These are phyloP conservation scores for Drosophila anomelani DNA, from an alignment of 2,888 invertebrate genomes.

Conservation along the genomic window DNA sequence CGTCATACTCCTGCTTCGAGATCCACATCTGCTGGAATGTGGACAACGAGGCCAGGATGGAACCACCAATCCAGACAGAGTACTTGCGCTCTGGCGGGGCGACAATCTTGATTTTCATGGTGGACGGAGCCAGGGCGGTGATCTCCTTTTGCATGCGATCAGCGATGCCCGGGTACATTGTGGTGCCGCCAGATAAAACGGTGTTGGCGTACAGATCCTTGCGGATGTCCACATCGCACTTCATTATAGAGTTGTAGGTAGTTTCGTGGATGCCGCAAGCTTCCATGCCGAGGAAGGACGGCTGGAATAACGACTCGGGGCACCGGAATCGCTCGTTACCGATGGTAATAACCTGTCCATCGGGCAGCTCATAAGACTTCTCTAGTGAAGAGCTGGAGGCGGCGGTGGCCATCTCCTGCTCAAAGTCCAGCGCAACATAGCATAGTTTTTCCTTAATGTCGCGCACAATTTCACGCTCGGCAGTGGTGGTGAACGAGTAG, in stretches of 20 bases:
- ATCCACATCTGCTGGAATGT: slow-evolving; percentile 99
- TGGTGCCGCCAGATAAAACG: slow-evolving; percentile 96
- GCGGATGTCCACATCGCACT: slow-evolving; percentile 98
- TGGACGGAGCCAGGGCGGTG: slow-evolving; percentile 94
- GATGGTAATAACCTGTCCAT: slow-evolving; percentile 96
- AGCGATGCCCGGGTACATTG: slow-evolving; percentile 97
- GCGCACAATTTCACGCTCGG: slow-evolving; percentile 96
- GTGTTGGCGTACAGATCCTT: slow-evolving; percentile 98
- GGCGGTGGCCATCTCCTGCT: slow-evolving; percentile 97
- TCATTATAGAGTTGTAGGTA: slow-evolving; percentile 98
- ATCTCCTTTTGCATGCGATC: slow-evolving; percentile 97
- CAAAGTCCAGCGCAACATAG: slow-evolving; percentile 95
- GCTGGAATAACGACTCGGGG: slow-evolving; percentile 97
- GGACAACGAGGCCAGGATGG: slow-evolving; percentile 94
- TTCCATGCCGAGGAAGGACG: slow-evolving; percentile 95
- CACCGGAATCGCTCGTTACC: slow-evolving; percentile 97
- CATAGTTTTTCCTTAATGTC: slow-evolving; percentile 98
- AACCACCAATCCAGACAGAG: slow-evolving; percentile 97
- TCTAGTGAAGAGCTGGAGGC: slow-evolving; percentile 95
- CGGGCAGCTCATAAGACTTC: slow-evolving; percentile 95
- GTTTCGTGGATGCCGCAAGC: slow-evolving; percentile 95
- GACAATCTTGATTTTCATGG: slow-evolving; percentile 97
- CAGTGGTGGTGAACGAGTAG: slow-evolving; percentile 95
- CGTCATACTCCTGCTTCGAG: slow-evolving; percentile 98
- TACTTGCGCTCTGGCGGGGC: slow-evolving; percentile 97